Conservation (phyloP, 2,113 vertebrate species). For the human region GRCh38 chr5:147475501-147476000, state of each 20-base stretch:
- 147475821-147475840: neutral
- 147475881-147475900: conserved; percentile 13
- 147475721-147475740: neutral
- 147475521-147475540: neutral
- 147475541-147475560: neutral
- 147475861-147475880: neutral
- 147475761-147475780: neutral
- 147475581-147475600: neutral
- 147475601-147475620: conserved; percentile 22
- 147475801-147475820: neutral
- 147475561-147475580: conserved; percentile 28
- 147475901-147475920: neutral
- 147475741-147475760: neutral
- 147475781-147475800: conserved; percentile 18
- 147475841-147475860: neutral
- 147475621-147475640: neutral
- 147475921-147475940: neutral
- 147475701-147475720: neutral
- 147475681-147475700: neutral
- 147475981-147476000: neutral
- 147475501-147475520: neutral
- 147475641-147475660: neutral
- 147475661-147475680: neutral
- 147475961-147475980: neutral
- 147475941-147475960: neutral